A percentile compares a stretch with the other conserved stretches of the same genome.
Evolutionary conservation across 2,888 invertebrate species (phyloP).

Genomic region (Agrypnus murinus): DNA sequence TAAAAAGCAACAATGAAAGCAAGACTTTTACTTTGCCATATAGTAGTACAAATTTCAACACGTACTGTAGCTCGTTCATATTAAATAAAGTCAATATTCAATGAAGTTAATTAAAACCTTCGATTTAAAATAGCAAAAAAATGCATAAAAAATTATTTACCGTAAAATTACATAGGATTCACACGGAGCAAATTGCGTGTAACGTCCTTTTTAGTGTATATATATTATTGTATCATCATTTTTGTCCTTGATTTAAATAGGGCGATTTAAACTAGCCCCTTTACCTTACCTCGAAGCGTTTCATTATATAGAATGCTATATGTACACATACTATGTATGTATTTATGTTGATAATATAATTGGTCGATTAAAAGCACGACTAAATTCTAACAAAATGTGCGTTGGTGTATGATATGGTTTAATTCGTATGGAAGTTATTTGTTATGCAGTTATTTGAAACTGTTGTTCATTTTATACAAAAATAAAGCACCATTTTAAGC

Average conservation of each 20-base stretch:
- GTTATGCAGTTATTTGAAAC: too few species aligned
- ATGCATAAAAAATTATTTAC: background rate
- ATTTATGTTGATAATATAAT: too few species aligned
- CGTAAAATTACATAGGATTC: background rate
- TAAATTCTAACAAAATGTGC: too few species aligned
- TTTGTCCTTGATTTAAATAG: slow-evolving; percentile 11
- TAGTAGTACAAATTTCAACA: slow-evolving; percentile 7
- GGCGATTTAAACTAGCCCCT: slow-evolving; percentile 6
- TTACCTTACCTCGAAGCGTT: slow-evolving; percentile 12
- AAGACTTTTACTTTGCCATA: slow-evolving; percentile 30
- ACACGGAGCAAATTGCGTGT: slow-evolving; percentile 1
- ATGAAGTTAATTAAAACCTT: too few species aligned
- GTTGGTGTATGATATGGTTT: too few species aligned
- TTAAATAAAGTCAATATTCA: too few species aligned
- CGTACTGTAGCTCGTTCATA: background rate
- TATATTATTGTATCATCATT: background rate
- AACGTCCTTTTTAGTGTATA: slow-evolving; percentile 12
- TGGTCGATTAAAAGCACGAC: too few species aligned
- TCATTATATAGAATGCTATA: too few species aligned
- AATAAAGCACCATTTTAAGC: too few species aligned
- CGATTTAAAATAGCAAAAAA: background rate
- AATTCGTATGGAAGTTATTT: too few species aligned
- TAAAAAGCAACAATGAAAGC: slow-evolving; percentile 26
- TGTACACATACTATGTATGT: too few species aligned
- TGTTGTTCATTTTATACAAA: too few species aligned